phyloP scores from a whole-genome alignment of 2,797 vertebrate species.

The Parauchenoglanis ngamensis region DNA sequence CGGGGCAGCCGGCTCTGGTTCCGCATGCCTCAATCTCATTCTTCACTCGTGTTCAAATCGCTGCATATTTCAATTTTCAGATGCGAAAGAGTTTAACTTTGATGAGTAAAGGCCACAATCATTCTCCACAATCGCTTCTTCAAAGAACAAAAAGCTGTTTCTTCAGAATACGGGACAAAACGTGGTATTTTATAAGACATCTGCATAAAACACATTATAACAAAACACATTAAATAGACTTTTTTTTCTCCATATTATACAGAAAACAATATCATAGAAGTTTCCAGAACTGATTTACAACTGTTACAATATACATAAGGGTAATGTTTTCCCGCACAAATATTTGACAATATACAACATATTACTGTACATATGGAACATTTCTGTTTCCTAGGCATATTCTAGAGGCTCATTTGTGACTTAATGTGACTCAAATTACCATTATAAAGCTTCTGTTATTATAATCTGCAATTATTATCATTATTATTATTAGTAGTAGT shows the following conservation, averaged over 20 bases:
- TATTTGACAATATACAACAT: conserved; percentile 38
- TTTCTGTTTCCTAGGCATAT: not conserved
- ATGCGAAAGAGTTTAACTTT: not conserved
- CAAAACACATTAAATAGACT: conserved; percentile 31
- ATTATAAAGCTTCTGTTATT: not conserved
- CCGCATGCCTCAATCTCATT: too few relatives aligned
- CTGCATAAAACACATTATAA: not conserved
- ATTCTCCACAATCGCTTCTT: not conserved
- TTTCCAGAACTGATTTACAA: conserved; percentile 24
- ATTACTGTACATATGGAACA: conserved; percentile 42
- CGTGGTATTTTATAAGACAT: not conserved
- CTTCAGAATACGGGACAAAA: conserved; percentile 10
- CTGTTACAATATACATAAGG: conserved; percentile 13
- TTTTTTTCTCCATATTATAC: conserved; percentile 14
- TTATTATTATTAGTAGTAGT: too few relatives aligned
- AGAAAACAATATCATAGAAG: not conserved
- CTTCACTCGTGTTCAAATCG: not conserved
- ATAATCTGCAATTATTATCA: not conserved
- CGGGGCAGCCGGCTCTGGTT: not conserved
- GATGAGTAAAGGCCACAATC: not conserved
- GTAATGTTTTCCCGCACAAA: not conserved
- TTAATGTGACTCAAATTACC: not conserved
- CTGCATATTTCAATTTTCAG: not conserved
- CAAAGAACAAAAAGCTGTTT: not conserved
- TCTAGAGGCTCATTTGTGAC: conserved; percentile 3